Evolutionary conservation across 2,113 vertebrate species (phyloP).

Genomic region (Pseudopipra pipra): DNA sequence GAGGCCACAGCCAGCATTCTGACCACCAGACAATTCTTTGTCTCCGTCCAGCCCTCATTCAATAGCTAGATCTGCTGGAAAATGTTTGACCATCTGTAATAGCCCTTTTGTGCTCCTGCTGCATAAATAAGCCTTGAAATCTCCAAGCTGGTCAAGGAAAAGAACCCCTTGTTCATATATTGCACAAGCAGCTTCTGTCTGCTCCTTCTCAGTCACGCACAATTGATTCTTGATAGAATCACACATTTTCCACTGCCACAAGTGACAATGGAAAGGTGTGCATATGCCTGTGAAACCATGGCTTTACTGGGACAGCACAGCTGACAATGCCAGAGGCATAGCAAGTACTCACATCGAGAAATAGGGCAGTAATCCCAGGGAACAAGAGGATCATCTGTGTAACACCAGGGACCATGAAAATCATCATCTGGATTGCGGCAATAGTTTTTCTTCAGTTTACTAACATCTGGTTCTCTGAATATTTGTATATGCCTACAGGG

Average conservation of each 20-base stretch:
- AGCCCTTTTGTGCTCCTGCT: constrained; percentile 30
- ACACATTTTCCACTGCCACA: not conserved
- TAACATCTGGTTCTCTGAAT: constrained; percentile 81
- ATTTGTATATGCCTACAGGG: constrained; percentile 74
- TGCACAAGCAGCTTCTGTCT: constrained; percentile 35
- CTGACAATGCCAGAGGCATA: not conserved
- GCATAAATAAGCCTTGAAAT: constrained; percentile 44
- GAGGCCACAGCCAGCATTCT: constrained; percentile 13
- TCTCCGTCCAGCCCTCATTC: not conserved
- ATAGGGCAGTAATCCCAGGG: constrained; percentile 95
- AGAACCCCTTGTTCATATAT: not conserved
- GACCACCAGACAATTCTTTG: constrained; percentile 36
- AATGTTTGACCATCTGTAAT: constrained; percentile 46
- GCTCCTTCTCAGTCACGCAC: not conserved
- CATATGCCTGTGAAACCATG: not conserved
- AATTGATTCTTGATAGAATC: not conserved
- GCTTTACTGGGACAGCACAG: not conserved
- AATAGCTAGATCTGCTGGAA: constrained; percentile 33
- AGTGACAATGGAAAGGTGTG: not conserved
- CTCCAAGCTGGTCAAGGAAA: constrained; percentile 32
- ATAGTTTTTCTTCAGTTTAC: constrained; percentile 86
- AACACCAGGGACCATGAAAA: constrained; percentile 97
- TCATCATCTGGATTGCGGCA: constrained; percentile 97
- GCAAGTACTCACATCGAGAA: constrained; percentile 87
- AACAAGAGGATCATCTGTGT: constrained; percentile 87